These are phyloP conservation scores for Bombus sibiricus DNA, from an alignment of 1,140 invertebrate species.

Conservation along the genomic window DNA sequence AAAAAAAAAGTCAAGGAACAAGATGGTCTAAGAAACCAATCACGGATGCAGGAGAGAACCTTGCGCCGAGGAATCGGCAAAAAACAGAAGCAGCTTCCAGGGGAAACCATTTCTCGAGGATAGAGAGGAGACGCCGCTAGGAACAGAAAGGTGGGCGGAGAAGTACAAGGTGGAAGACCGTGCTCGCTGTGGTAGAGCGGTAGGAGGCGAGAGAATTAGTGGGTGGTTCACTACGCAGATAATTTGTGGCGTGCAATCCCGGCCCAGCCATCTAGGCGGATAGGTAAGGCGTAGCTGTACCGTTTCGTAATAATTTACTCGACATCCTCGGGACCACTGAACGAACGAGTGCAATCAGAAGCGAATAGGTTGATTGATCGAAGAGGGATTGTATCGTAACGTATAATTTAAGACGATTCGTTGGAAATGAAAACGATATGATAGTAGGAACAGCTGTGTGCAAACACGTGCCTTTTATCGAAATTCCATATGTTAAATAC, in stretches of 20 bases:
- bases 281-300: conserved; percentile 58
- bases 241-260: conserved; percentile 69
- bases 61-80: background rate
- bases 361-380: conserved; percentile 61
- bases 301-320: conserved; percentile 64
- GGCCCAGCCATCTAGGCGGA: conserved; percentile 50
- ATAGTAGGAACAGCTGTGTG: background rate
- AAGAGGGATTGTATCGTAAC: conserved; percentile 33
- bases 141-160: conserved; percentile 39
- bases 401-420: background rate
- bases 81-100: background rate
- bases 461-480: no score
- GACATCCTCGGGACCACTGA: conserved; percentile 11
- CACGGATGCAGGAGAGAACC: background rate
- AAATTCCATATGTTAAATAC: no score
- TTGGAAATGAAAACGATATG: background rate
- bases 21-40: background rate
- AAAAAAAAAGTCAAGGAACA: background rate
- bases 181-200: background rate
- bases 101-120: conserved; percentile 3
- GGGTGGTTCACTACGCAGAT: conserved; percentile 62
- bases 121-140: background rate
- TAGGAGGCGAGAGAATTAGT: conserved; percentile 61
- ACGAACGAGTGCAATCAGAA: conserved; percentile 46
- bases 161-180: conserved; percentile 38